Conservation (phyloP, 2,888 invertebrate genomes). For the Anoplius nigerrimus region DNA sequence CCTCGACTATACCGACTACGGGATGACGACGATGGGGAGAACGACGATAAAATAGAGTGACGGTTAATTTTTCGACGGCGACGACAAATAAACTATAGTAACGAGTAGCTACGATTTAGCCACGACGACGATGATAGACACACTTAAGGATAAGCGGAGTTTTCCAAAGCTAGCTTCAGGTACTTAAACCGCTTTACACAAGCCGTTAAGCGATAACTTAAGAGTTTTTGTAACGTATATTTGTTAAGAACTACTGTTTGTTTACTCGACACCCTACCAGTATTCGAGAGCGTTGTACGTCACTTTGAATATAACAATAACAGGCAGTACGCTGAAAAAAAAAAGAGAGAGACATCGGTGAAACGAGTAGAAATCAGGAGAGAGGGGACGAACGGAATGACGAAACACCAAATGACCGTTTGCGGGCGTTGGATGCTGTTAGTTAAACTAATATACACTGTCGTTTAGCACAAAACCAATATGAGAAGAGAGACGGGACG, state of each 20-base stretch:
- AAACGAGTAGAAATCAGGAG: not conserved
- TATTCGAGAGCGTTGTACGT: conserved; percentile 60
- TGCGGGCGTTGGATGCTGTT: not conserved
- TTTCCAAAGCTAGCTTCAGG: conserved; percentile 70
- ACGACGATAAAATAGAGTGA: not conserved
- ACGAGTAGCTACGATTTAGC: not conserved
- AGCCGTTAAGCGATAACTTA: conserved; percentile 68
- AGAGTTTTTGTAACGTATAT: conserved; percentile 71
- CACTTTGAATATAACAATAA: conserved; percentile 31
- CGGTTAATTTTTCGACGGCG: not conserved
- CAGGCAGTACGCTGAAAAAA: conserved; percentile 12
- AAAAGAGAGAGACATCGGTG: conserved; percentile 2
- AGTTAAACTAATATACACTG: conserved; percentile 22
- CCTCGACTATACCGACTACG: not conserved
- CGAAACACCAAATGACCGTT: not conserved
- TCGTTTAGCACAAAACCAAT: conserved; percentile 69
- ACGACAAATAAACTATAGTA: not conserved
- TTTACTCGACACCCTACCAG: conserved; percentile 68
- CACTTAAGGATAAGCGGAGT: conserved; percentile 54
- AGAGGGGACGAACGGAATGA: conserved; percentile 9
- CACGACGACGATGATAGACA: conserved; percentile 16
- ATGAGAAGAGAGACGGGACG: conserved; percentile 27
- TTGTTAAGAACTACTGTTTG: conserved; percentile 70
- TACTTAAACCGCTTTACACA: conserved; percentile 72
- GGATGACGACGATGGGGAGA: conserved; percentile 10